These are phyloP conservation scores for Gyrodactylus salaris DNA, from an alignment of 1,140 invertebrate species.

Conservation along the genomic window DNA sequence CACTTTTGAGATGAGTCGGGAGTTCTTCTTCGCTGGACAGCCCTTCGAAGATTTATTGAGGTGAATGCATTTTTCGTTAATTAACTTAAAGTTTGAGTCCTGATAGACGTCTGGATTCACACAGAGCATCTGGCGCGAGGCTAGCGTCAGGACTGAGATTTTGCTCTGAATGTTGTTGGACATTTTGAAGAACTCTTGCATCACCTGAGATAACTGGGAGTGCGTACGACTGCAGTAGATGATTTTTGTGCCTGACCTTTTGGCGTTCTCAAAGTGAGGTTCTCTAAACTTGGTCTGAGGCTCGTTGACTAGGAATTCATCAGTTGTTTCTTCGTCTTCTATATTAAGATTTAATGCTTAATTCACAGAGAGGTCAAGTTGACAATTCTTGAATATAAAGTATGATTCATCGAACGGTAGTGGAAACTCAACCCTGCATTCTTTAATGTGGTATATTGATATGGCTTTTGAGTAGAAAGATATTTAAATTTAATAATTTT, in stretches of 20 bases:
- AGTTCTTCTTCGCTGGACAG: background rate
- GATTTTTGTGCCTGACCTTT: slow-evolving; percentile 26
- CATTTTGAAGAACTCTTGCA: slow-evolving; percentile 52
- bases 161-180: slow-evolving; percentile 34
- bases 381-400: no score
- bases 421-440: no score
- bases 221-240: slow-evolving; percentile 78
- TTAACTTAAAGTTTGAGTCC: background rate
- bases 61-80: slow-evolving; percentile 6
- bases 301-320: background rate
- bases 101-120: background rate
- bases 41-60: background rate
- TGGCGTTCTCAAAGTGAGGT: background rate
- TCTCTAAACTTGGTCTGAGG: background rate
- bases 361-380: no score
- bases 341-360: no score
- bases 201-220: slow-evolving; percentile 69
- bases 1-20: background rate
- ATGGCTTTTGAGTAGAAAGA: background rate
- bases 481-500: no score
- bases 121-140: slow-evolving; percentile 30
- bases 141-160: slow-evolving; percentile 35
- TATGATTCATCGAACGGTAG: no score
- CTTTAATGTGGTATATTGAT: no score
- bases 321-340: background rate